Conservation (phyloP, 1,140 invertebrate genomes). For the Temnothorax curvispinosus region DNA sequence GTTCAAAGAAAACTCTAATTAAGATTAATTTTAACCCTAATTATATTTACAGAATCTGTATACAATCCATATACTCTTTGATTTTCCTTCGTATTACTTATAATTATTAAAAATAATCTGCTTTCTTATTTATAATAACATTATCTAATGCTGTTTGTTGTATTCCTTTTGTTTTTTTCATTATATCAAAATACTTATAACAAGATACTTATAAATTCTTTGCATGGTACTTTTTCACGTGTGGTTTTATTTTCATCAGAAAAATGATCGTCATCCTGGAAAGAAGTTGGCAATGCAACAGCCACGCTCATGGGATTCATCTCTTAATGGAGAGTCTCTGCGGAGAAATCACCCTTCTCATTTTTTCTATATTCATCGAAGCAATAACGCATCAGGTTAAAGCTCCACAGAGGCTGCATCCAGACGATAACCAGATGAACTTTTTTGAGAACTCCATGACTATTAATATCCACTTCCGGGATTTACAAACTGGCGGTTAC, state of each 20-base stretch:
- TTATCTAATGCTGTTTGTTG: neutral
- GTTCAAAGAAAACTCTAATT: neutral
- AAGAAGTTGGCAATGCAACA: constrained; percentile 16
- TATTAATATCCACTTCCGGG: constrained; percentile 59
- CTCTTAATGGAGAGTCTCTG: constrained; percentile 23
- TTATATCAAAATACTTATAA: neutral
- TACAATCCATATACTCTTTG: neutral
- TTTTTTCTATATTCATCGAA: constrained; percentile 39
- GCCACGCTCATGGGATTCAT: neutral
- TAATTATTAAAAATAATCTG: neutral
- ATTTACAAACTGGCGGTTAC: constrained; percentile 24
- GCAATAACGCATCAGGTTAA: constrained; percentile 31
- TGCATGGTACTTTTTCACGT: neutral
- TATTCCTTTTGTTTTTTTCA: neutral
- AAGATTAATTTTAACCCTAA: neutral
- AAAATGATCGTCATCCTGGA: neutral
- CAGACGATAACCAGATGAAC: constrained; percentile 45
- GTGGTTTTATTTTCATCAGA: neutral
- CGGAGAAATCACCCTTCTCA: neutral
- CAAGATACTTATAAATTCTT: neutral
- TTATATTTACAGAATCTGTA: neutral
- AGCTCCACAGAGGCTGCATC: constrained; percentile 13
- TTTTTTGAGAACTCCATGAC: constrained; percentile 21
- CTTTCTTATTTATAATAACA: neutral
- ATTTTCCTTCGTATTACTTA: neutral